A percentile compares a stretch with the other conserved stretches of the same genome.
Conservation (phyloP, 2,888 invertebrate species). For the Dicyrtomina minuta region DNA sequence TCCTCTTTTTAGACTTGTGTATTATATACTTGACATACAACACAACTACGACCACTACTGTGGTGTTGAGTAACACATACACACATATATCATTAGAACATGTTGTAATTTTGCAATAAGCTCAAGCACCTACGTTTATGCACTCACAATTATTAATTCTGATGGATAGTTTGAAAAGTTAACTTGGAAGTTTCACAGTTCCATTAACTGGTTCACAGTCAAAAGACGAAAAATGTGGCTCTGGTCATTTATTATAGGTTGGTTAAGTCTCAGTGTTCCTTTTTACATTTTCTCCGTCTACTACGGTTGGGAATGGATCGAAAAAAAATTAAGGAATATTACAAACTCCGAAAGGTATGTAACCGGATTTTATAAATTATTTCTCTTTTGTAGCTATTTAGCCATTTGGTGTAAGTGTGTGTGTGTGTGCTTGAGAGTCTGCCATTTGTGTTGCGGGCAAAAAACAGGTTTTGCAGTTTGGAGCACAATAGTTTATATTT, state of each 20-base stretch:
- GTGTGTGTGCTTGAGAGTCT: too few relatives aligned
- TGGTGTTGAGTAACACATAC: slow-evolving; percentile 12
- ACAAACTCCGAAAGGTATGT: too few relatives aligned
- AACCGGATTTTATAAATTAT: too few relatives aligned
- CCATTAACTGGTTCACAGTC: slow-evolving; percentile 29
- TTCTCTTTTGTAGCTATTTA: too few relatives aligned
- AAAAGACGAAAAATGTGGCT: slow-evolving; percentile 25
- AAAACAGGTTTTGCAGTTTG: too few relatives aligned
- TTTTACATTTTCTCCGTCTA: slow-evolving; percentile 22
- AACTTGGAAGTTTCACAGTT: slow-evolving; percentile 5
- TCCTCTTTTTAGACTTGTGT: not conserved
- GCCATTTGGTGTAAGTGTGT: too few relatives aligned
- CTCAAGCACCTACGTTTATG: not conserved
- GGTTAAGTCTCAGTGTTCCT: slow-evolving; percentile 18
- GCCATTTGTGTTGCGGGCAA: too few relatives aligned
- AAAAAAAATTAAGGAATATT: too few relatives aligned
- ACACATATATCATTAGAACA: not conserved
- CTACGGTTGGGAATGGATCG: slow-evolving; percentile 16
- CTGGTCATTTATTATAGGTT: slow-evolving; percentile 26
- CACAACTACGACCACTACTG: not conserved
- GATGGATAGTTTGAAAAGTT: slow-evolving; percentile 25
- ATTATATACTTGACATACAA: not conserved
- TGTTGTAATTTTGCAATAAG: slow-evolving; percentile 19
- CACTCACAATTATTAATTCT: slow-evolving; percentile 5
- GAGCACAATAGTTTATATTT: too few relatives aligned